phyloP scores from a whole-genome alignment of 92 coral and sea anemone species.

The Parazoanthus atlanticus region DNA sequence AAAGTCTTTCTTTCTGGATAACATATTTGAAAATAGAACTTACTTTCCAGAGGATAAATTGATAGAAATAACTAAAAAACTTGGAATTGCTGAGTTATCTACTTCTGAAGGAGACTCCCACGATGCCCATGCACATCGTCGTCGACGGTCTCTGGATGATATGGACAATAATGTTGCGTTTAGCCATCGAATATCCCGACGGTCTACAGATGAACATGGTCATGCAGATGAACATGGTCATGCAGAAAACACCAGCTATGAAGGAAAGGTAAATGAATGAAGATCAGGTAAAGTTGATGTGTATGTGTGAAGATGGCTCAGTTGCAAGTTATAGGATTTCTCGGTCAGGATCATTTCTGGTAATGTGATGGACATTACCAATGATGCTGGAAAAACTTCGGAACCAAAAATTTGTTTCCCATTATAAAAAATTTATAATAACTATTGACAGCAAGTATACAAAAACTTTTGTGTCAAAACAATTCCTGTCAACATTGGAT shows the following conservation, averaged over 20 bases:
- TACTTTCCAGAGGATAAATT: slow-evolving; percentile 64
- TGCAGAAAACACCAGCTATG: slow-evolving; percentile 13
- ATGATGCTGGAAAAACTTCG: too few species aligned
- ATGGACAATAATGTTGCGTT: neutral
- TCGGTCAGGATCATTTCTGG: too few species aligned
- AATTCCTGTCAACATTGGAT: too few species aligned
- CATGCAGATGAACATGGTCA: slow-evolving; percentile 49
- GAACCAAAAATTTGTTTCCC: too few species aligned
- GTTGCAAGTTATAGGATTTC: too few species aligned
- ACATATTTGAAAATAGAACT: slow-evolving; percentile 52
- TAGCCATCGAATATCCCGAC: slow-evolving; percentile 48
- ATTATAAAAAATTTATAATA: too few species aligned
- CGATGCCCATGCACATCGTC: slow-evolving; percentile 60
- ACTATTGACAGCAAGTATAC: too few species aligned
- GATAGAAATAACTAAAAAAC: slow-evolving; percentile 45
- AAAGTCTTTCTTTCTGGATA: slow-evolving; percentile 64
- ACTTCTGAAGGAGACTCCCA: neutral
- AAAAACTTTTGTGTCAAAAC: too few species aligned
- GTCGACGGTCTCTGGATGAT: slow-evolving; percentile 50
- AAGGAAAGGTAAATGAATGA: slow-evolving; percentile 27
- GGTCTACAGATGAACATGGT: slow-evolving; percentile 46
- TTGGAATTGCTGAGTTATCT: slow-evolving; percentile 56
- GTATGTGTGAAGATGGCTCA: neutral
- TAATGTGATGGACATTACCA: too few species aligned
- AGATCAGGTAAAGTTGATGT: neutral